These are phyloP conservation scores for Coregonus sp. DNA, from an alignment of 2,797 vertebrate species.

Conservation along the genomic window DNA sequence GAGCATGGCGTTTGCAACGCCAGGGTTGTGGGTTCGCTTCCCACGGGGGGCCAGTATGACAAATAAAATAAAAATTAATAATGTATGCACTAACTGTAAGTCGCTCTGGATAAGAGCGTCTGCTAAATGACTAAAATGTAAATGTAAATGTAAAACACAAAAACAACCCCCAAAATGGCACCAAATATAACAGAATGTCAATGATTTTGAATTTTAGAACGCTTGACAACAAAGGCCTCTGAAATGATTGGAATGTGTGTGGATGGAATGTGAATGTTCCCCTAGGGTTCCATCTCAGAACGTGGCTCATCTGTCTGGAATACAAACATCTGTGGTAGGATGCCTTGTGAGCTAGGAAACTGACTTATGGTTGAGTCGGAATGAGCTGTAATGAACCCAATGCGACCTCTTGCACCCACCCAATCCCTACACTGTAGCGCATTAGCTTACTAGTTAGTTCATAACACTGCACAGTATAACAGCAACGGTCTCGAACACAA, in stretches of 20 bases:
- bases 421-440: not conserved
- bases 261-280: not conserved
- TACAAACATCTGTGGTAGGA: not conserved
- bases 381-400: not conserved
- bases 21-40: too few species aligned
- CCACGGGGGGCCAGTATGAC: too few species aligned
- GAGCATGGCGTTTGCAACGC: too few species aligned
- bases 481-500: slow-evolving; percentile 14
- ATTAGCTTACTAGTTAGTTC: slow-evolving; percentile 3
- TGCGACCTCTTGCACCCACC: not conserved
- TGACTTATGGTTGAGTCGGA: not conserved
- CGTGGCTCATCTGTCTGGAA: not conserved
- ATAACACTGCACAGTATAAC: slow-evolving; percentile 40
- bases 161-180: not conserved
- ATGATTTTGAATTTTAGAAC: not conserved
- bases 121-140: too few species aligned
- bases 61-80: too few species aligned
- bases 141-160: too few species aligned
- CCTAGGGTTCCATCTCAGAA: not conserved
- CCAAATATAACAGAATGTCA: not conserved
- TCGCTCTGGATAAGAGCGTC: too few species aligned
- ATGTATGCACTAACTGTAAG: too few species aligned
- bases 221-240: slow-evolving; percentile 2
- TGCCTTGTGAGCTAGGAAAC: not conserved
- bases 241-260: not conserved